Evolutionary conservation across 2,888 invertebrate genomes (phyloP).

Genomic region (Eristalis arbustorum): DNA sequence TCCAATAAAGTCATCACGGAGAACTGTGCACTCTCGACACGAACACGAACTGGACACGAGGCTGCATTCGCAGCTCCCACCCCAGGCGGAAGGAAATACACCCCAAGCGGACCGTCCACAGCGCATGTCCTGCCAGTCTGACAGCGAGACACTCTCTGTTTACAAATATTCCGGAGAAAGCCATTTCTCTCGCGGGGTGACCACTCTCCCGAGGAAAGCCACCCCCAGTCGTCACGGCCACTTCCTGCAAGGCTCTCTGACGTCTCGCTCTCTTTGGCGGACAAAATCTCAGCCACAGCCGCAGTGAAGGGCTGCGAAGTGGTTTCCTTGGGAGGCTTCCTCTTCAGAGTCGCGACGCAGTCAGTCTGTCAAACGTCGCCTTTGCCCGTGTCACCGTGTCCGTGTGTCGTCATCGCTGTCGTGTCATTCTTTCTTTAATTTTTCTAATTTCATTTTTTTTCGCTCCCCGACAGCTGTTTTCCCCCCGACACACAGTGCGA

Average conservation of each 20-base stretch:
- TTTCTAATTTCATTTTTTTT: conserved; percentile 1
- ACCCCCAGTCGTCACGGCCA: background rate
- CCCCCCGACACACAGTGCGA: background rate
- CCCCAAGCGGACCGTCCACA: conserved; percentile 27
- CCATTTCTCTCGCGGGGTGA: background rate
- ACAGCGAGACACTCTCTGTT: conserved; percentile 52
- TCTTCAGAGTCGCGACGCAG: conserved; percentile 17
- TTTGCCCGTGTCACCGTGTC: conserved; percentile 27
- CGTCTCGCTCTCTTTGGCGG: conserved; percentile 5
- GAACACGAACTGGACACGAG: conserved; percentile 39
- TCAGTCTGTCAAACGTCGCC: conserved; percentile 30
- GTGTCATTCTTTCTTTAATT: conserved; percentile 2
- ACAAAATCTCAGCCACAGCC: background rate
- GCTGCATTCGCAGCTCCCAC: conserved; percentile 25
- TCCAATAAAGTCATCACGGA: conserved; percentile 32
- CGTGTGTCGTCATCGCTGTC: conserved; percentile 20
- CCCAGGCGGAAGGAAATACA: background rate
- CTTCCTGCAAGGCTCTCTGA: background rate
- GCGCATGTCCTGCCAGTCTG: conserved; percentile 25
- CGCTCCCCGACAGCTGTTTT: background rate
- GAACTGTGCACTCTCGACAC: conserved; percentile 29
- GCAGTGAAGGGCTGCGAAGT: conserved; percentile 32
- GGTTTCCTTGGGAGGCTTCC: background rate
- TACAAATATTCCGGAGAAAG: conserved; percentile 29
- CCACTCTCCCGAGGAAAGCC: background rate